Conservation (phyloP, 2,888 invertebrate genomes). For the Camponotus fellah region DNA sequence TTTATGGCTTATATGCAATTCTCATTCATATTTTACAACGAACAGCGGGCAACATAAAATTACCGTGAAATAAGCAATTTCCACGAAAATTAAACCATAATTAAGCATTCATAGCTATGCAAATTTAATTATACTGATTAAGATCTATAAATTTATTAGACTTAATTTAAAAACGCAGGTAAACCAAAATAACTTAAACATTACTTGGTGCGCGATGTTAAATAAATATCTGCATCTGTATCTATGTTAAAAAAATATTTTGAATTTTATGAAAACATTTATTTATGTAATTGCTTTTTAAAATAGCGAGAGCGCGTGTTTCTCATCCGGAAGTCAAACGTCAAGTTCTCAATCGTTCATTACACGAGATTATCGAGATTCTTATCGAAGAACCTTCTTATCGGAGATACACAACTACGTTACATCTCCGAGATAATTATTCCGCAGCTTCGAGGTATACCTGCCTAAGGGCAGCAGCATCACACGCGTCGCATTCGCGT, state of each 20-base stretch:
- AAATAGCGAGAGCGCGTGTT: neutral
- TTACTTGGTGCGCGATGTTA: neutral
- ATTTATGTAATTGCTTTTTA: neutral
- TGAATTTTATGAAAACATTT: neutral
- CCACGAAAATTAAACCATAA: slow-evolving; percentile 27
- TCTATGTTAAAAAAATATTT: neutral
- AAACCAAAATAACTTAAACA: neutral
- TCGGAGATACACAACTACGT: slow-evolving; percentile 23
- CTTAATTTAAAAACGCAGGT: slow-evolving; percentile 16
- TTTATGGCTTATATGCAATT: slow-evolving; percentile 14
- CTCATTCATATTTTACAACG: slow-evolving; percentile 29
- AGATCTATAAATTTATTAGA: slow-evolving; percentile 12
- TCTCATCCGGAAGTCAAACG: neutral
- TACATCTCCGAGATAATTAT: slow-evolving; percentile 44
- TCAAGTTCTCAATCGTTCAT: slow-evolving; percentile 24
- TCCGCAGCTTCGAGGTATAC: slow-evolving; percentile 31
- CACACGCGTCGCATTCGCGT: slow-evolving; percentile 15
- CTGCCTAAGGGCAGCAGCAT: slow-evolving; percentile 9
- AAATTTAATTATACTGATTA: slow-evolving; percentile 29
- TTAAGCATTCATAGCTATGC: slow-evolving; percentile 34
- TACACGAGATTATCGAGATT: slow-evolving; percentile 8
- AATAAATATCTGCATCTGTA: neutral
- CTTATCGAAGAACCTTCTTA: slow-evolving; percentile 1
- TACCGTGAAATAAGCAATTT: slow-evolving; percentile 19
- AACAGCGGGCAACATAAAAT: slow-evolving; percentile 23